Percentiles rank a stretch among this genome's conserved stretches.
Conservation (phyloP, 1,140 invertebrate genomes). For the Onthophagus taurus region DNA sequence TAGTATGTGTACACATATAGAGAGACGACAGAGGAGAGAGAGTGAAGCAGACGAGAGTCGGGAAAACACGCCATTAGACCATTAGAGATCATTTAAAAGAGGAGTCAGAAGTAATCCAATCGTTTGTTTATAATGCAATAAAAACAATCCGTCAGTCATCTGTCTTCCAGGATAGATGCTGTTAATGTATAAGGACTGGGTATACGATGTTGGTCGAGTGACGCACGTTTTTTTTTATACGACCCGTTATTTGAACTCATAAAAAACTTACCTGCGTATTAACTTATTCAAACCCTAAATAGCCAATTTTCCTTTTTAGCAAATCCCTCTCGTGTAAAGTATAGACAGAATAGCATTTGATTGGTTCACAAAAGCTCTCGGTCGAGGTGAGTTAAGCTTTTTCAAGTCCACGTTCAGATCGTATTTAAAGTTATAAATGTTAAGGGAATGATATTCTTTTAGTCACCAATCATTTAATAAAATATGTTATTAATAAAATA, state of each 20-base stretch:
- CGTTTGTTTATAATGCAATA: constrained; percentile 35
- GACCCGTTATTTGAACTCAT: no score
- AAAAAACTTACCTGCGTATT: no score
- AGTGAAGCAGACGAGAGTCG: no score
- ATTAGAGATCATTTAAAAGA: constrained; percentile 16
- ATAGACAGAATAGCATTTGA: constrained; percentile 34
- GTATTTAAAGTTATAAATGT: no score
- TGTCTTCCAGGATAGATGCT: constrained; percentile 25
- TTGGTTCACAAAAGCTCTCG: constrained; percentile 35
- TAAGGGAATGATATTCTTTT: no score
- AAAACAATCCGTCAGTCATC: constrained; percentile 38
- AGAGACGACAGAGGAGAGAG: no score
- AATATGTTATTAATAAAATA: constrained; percentile 1
- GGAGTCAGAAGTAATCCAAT: constrained; percentile 25
- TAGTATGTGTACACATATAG: no score
- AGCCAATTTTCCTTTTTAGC: constrained; percentile 8
- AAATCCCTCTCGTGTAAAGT: constrained; percentile 27
- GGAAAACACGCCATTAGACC: no score
- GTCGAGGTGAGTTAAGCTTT: constrained; percentile 30
- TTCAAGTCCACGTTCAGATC: neutral
- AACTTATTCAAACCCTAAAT: no score
- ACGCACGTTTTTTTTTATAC: no score
- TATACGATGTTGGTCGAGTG: no score
- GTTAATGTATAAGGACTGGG: no score
- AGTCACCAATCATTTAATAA: neutral